A percentile compares a stretch with the other conserved stretches of the same genome.
Conservation (phyloP, 2,888 invertebrate genomes). For the Tethea ocularis region DNA sequence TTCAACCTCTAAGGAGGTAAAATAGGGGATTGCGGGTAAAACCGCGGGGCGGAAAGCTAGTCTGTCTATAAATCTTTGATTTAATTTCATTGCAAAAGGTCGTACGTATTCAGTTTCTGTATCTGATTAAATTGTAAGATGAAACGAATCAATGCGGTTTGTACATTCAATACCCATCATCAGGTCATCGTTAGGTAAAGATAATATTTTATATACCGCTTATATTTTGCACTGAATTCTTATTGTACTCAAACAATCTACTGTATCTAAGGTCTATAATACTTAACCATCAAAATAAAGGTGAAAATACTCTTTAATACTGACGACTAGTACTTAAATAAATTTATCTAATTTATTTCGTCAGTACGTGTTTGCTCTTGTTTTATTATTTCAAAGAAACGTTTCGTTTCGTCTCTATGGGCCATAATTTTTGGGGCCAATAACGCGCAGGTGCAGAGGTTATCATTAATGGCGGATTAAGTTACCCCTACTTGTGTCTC, state of each 20-base stretch:
- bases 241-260: too few species aligned
- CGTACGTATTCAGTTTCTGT: slow-evolving; percentile 47
- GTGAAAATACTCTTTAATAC: not conserved
- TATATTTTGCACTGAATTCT: not conserved
- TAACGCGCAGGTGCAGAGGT: slow-evolving; percentile 71
- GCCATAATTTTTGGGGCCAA: slow-evolving; percentile 59
- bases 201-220: slow-evolving; percentile 2
- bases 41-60: too few species aligned
- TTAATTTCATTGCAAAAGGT: slow-evolving; percentile 31
- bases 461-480: slow-evolving; percentile 72
- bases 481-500: slow-evolving; percentile 52
- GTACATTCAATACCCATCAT: slow-evolving; percentile 58
- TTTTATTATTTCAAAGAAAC: slow-evolving; percentile 35
- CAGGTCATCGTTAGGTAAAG: slow-evolving; percentile 40
- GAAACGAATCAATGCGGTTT: slow-evolving; percentile 67
- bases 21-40: too few species aligned
- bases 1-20: too few species aligned
- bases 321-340: not conserved
- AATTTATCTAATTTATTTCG: slow-evolving; percentile 23
- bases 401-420: slow-evolving; percentile 49
- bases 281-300: too few species aligned
- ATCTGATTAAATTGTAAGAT: slow-evolving; percentile 55
- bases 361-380: slow-evolving; percentile 30
- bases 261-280: too few species aligned
- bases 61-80: not conserved